Conservation (phyloP, 2,888 invertebrate genomes). For the Perdita meconis region DNA sequence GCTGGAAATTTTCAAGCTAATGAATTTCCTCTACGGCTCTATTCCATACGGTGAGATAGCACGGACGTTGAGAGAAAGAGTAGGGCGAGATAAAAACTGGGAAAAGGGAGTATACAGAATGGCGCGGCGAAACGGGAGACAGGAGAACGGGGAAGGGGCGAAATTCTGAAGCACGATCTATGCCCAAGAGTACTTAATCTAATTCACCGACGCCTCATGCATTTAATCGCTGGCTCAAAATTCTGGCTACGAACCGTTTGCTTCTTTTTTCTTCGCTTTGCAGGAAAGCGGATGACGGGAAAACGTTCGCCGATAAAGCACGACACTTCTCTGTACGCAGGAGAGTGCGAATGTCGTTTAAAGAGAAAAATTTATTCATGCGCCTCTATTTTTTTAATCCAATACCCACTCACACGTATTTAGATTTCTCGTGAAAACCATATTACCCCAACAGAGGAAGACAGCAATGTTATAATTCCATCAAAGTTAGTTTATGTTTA, state of each 20-base stretch:
- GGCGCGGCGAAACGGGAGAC: background rate
- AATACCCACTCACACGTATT: background rate
- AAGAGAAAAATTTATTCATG: constrained; percentile 25
- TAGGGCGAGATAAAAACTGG: background rate
- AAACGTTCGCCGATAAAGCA: constrained; percentile 58
- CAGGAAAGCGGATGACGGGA: constrained; percentile 37
- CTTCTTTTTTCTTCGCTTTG: constrained; percentile 45
- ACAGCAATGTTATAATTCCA: too few relatives aligned
- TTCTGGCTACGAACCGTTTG: constrained; percentile 44
- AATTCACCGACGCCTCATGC: constrained; percentile 64
- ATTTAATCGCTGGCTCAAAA: constrained; percentile 66
- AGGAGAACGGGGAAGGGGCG: constrained; percentile 19
- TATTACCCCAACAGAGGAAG: too few relatives aligned
- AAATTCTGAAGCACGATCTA: constrained; percentile 62
- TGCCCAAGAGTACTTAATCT: constrained; percentile 67
- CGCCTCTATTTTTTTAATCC: constrained; percentile 1
- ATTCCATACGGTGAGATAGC: constrained; percentile 30
- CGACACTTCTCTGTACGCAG: constrained; percentile 34
- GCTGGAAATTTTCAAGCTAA: constrained; percentile 56
- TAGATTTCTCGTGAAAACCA: constrained; percentile 4
- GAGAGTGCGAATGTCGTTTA: background rate
- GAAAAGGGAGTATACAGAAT: background rate
- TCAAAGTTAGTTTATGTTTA: too few relatives aligned
- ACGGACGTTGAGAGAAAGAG: constrained; percentile 7
- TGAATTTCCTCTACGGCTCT: constrained; percentile 51